Evolutionary conservation across 92 coral and sea anemone genomes (phyloP).

Genomic region (Umimayanthus kanabou): DNA sequence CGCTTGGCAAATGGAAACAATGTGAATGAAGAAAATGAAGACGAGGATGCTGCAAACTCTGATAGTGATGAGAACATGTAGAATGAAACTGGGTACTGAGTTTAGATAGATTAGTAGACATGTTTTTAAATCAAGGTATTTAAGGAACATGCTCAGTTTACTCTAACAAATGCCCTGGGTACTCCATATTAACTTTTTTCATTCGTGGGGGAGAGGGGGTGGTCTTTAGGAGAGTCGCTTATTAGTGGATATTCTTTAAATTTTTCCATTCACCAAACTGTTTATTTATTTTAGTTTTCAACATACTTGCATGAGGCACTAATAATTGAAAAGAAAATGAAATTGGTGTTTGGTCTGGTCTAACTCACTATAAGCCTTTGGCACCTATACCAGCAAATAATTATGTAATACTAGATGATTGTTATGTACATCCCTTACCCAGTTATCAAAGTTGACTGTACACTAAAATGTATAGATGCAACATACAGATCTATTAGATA

Average conservation of each 20-base stretch:
- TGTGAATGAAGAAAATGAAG: not conserved
- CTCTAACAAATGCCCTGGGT: too few relatives aligned
- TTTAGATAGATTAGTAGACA: too few relatives aligned
- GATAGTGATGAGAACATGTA: not conserved
- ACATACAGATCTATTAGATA: not conserved
- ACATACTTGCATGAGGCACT: conserved; percentile 1
- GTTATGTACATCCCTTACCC: not conserved
- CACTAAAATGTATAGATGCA: conserved; percentile 26
- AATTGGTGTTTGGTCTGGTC: conserved; percentile 1
- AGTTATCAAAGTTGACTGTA: conserved; percentile 41
- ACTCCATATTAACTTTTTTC: too few relatives aligned
- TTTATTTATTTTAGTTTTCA: too few relatives aligned
- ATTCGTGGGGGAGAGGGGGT: too few relatives aligned
- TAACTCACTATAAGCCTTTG: not conserved
- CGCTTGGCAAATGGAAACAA: conserved; percentile 41
- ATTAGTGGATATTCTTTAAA: not conserved
- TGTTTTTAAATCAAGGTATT: not conserved
- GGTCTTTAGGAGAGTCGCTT: not conserved
- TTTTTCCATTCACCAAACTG: not conserved
- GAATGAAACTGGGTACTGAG: not conserved
- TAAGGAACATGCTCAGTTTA: too few relatives aligned
- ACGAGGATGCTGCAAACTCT: not conserved
- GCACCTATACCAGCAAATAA: not conserved
- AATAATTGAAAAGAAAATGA: not conserved
- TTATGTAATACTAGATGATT: not conserved